Evolutionary conservation across 2,888 invertebrate genomes (phyloP).

Genomic region (Electrophaes corylata): DNA sequence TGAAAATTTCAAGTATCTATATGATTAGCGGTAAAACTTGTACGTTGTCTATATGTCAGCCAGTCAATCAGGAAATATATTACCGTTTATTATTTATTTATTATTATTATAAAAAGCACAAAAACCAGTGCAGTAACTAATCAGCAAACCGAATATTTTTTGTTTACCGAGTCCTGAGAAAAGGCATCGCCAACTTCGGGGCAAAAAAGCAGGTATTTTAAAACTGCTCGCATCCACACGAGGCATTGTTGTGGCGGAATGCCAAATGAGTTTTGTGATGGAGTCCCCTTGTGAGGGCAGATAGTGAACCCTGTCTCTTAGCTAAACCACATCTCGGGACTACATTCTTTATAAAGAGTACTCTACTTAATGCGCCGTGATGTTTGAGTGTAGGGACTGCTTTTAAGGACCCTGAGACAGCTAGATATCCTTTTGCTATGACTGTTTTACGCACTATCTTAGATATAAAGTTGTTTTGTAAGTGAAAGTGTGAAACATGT

Average conservation of each 20-base stretch:
- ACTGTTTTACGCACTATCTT: background rate
- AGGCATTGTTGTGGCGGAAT: conserved; percentile 78
- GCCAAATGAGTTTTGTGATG: conserved; percentile 83
- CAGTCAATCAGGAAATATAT: no score
- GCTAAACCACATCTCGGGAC: conserved; percentile 56
- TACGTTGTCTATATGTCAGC: no score
- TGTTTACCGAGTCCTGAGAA: conserved; percentile 41
- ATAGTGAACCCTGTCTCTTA: conserved; percentile 66
- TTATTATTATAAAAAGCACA: no score
- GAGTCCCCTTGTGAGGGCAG: conserved; percentile 69
- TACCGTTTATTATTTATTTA: no score
- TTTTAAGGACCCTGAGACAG: conserved; percentile 15
- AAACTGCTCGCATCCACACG: conserved; percentile 72
- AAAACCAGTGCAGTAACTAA: conserved; percentile 1
- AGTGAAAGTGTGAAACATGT: background rate
- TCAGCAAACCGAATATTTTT: conserved; percentile 3
- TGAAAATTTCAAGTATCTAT: no score
- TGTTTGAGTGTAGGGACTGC: conserved; percentile 20
- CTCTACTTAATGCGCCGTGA: conserved; percentile 28
- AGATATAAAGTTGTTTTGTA: background rate
- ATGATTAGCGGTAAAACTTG: no score
- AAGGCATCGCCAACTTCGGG: conserved; percentile 65
- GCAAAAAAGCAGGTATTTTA: conserved; percentile 75
- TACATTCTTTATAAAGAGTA: conserved; percentile 35
- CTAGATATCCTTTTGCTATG: conserved; percentile 5